Evolutionary conservation across 2,797 vertebrate genomes (phyloP).

Genomic region (Sciaenops ocellatus): DNA sequence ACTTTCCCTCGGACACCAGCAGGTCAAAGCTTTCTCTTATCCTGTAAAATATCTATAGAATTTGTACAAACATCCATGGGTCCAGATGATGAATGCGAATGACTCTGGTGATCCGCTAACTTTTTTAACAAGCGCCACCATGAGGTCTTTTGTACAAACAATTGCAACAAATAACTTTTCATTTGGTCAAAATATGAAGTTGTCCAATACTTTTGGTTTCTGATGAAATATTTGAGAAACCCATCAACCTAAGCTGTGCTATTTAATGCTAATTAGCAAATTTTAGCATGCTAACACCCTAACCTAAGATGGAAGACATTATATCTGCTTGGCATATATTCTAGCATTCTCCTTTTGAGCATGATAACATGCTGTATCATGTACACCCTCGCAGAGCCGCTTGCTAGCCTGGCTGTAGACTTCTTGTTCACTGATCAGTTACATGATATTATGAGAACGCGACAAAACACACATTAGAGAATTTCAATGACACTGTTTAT

Average conservation of each 20-base stretch:
- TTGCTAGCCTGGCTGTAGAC: background rate
- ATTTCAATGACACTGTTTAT: constrained; percentile 83
- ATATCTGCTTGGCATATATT: background rate
- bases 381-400: background rate
- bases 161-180: background rate
- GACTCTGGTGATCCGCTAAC: background rate
- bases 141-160: background rate
- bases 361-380: background rate
- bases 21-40: background rate
- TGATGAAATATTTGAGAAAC: background rate
- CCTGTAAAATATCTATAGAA: background rate
- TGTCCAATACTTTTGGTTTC: background rate
- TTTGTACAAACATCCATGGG: background rate
- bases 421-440: constrained; percentile 3
- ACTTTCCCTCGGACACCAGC: background rate
- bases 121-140: background rate
- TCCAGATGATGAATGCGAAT: background rate
- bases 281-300: background rate
- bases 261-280: background rate
- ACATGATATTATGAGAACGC: constrained; percentile 26
- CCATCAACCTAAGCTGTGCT: background rate
- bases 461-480: constrained; percentile 77
- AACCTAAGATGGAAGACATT: constrained; percentile 4
- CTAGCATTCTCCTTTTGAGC: constrained; percentile 7
- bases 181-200: background rate